Evolutionary conservation across 1,140 invertebrate species (phyloP).

Genomic region (Coelopa frigida): DNA sequence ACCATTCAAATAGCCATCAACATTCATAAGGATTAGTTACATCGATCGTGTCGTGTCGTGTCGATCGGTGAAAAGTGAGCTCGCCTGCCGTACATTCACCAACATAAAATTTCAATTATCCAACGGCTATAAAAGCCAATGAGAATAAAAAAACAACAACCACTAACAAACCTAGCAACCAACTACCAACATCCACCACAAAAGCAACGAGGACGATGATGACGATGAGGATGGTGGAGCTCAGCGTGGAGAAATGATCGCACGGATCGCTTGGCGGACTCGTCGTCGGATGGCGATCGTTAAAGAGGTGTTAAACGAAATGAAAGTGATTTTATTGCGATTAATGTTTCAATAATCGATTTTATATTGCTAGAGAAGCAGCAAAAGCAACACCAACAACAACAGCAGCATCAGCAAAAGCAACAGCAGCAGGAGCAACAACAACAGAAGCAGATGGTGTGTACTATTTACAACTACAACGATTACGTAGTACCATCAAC

Average conservation of each 20-base stretch:
- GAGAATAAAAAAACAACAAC: background rate
- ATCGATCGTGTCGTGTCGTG: no score
- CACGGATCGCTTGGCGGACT: constrained; percentile 4
- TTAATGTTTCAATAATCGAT: constrained; percentile 14
- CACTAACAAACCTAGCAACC: background rate
- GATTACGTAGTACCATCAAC: no score
- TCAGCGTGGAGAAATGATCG: background rate
- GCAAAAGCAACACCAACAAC: no score
- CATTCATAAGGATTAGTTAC: no score
- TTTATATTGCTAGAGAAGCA: no score
- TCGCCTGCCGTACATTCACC: no score
- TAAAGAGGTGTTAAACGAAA: constrained; percentile 11
- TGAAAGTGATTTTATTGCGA: constrained; percentile 14
- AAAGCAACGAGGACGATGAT: constrained; percentile 1
- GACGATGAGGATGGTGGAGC: background rate
- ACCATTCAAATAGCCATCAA: no score
- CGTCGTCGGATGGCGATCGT: constrained; percentile 4
- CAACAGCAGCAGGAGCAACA: no score
- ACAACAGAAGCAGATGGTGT: no score
- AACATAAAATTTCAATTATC: constrained; percentile 18
- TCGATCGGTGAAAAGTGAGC: no score
- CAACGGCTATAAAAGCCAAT: constrained; percentile 2
- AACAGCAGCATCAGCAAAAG: no score
- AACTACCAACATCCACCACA: constrained; percentile 1
- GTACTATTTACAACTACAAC: no score